These are phyloP conservation scores for Gorsachius goisagi DNA, from an alignment of 2,113 vertebrate species.

Conservation along the genomic window DNA sequence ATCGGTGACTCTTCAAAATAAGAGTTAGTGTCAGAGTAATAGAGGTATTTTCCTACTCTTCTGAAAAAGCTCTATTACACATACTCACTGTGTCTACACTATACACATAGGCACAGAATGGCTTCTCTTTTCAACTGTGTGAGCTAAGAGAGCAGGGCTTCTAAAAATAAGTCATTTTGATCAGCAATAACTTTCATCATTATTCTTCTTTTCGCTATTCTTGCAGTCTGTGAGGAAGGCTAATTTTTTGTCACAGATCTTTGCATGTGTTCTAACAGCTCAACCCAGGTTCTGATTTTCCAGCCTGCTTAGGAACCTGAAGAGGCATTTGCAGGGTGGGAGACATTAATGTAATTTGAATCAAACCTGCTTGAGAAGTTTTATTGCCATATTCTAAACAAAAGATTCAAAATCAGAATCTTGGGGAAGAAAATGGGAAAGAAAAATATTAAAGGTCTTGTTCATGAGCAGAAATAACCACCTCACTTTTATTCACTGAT, in stretches of 20 bases:
- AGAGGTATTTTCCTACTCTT: neutral
- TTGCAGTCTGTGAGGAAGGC: neutral
- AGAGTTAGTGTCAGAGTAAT: neutral
- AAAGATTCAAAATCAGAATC: neutral
- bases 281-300: neutral
- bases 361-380: neutral
- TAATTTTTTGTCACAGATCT: neutral
- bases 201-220: neutral
- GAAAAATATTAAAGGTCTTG: neutral
- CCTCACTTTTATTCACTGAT: neutral
- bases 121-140: neutral
- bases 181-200: neutral
- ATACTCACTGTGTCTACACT: neutral
- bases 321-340: neutral
- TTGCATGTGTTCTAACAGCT: neutral
- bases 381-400: neutral
- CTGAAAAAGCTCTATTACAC: neutral
- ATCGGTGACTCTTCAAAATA: neutral
- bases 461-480: neutral
- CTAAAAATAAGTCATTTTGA: slow-evolving; percentile 19
- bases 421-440: neutral
- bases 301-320: neutral
- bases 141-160: neutral
- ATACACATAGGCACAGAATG: neutral
- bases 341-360: neutral